Conservation (phyloP, 2,888 invertebrate genomes). For the Lasioglossum vierecki region DNA sequence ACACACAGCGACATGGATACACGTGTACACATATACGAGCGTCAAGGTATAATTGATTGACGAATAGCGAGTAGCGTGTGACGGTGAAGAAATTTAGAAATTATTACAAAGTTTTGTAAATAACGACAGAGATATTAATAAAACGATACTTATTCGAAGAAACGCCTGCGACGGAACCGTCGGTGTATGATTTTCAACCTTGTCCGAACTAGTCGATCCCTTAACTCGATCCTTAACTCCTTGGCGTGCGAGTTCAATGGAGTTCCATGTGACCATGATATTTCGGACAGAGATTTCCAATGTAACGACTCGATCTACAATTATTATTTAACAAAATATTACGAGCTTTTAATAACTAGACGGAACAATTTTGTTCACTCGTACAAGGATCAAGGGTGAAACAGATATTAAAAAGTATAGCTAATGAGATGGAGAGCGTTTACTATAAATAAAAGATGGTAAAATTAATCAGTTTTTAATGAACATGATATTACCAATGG, state of each 20-base stretch:
- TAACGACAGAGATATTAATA: constrained; percentile 84
- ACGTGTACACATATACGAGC: constrained; percentile 25
- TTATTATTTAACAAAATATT: too few relatives aligned
- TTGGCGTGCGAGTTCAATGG: not conserved
- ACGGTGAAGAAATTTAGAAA: constrained; percentile 79
- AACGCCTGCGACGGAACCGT: constrained; percentile 5
- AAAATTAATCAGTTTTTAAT: too few relatives aligned
- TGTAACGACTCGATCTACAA: too few relatives aligned
- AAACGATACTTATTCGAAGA: constrained; percentile 81
- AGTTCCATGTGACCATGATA: not conserved
- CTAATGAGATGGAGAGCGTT: too few relatives aligned
- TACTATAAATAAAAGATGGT: too few relatives aligned
- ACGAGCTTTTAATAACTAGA: too few relatives aligned
- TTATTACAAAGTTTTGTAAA: constrained; percentile 84
- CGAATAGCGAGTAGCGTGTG: constrained; percentile 79
- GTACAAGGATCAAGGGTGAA: not conserved
- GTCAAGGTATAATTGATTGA: constrained; percentile 69
- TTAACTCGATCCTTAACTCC: not conserved
- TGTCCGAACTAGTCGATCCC: not conserved
- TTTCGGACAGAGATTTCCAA: too few relatives aligned
- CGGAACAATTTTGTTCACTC: too few relatives aligned
- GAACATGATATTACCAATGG: too few relatives aligned
- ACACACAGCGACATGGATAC: constrained; percentile 23
- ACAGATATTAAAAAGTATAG: not conserved
- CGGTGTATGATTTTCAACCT: not conserved